Evolutionary conservation across 2,888 invertebrate species (phyloP), one percentile per base, ranked within the genome.

Genomic region (Heterodera filipjevi): DNA sequence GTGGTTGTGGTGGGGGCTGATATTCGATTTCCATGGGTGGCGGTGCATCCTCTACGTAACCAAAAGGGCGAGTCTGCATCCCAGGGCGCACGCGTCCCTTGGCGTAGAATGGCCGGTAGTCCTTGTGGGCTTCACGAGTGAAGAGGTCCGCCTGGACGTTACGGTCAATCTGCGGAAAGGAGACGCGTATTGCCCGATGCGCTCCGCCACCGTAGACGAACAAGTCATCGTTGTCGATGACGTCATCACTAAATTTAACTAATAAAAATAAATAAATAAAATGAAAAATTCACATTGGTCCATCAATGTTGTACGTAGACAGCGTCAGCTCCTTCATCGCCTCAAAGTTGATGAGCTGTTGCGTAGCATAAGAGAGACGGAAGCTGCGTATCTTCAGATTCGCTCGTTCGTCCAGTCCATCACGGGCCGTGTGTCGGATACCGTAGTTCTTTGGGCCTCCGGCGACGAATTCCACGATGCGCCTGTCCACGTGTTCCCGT

Each of bases 391-490:
- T 49, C 44, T 78, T 78, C 30, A 78, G 27, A 14, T 22, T 14
- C 46, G 66, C 59, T 5, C 66, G 22, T 33, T 78, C 78, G 30
- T 78, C 78, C 12, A 3, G 30, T 32, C 78, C 78, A 14, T 59
- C n/a, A 10, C 16, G 49, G 22, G 79, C 39, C 0, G 33, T 64
- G 44, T 78, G 78, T n/a, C 74, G 74, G 27, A 46, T 32, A 33
- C 78, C 78, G 68, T 78, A 78, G 68, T 78, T 78, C 59, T 78
- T 78, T 16, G 78, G 79, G 16, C 78, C 78, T 32, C 76, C 78
- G 49, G 77, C 33, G 2, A 78, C 39, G n/a, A 78, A 78, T 22
- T 78, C 78, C 19, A 78, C 66, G 46, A 78, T 78, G 12, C 77
- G 74, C 22, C 77, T 59, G 16, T 33, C 66, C 5, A 33, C 0